phyloP scores from a whole-genome alignment of 2,888 invertebrate species.

The Oligia strigilis region DNA sequence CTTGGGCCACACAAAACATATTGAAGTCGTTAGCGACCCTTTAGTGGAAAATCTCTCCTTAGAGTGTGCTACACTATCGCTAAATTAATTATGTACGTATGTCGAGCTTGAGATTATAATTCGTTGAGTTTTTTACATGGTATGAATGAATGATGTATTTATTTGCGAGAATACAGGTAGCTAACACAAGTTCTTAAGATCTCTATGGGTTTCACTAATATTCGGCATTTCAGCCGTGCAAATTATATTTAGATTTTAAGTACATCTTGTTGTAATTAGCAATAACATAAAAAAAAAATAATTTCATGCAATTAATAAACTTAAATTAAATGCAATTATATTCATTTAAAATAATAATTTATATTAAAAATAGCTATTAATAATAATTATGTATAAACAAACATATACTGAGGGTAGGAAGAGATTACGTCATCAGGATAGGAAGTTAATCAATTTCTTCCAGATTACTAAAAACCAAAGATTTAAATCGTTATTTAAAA shows the following conservation, averaged over 20 bases:
- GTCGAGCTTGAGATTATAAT: conserved; percentile 25
- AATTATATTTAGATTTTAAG: no score
- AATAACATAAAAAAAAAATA: no score
- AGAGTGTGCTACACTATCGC: conserved; percentile 15
- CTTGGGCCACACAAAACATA: conserved; percentile 43
- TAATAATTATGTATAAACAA: not conserved
- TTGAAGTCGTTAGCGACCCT: conserved; percentile 48
- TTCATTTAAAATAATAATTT: no score
- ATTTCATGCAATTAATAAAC: no score
- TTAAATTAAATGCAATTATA: no score
- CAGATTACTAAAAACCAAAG: not conserved
- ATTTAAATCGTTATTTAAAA: not conserved
- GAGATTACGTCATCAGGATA: not conserved
- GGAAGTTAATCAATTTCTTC: no score
- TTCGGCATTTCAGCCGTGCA: no score
- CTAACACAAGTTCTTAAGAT: no score
- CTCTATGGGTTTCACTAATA: no score
- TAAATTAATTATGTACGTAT: conserved; percentile 47
- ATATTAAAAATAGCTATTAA: no score
- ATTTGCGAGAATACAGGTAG: no score
- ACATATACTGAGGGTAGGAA: not conserved
- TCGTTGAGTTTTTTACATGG: conserved; percentile 23
- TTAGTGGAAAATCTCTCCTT: conserved; percentile 50
- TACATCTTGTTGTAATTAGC: no score
- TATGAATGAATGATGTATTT: not conserved